Conservation (phyloP, 92 coral and sea anemone species). For the Galaxea fascicularis region DNA sequence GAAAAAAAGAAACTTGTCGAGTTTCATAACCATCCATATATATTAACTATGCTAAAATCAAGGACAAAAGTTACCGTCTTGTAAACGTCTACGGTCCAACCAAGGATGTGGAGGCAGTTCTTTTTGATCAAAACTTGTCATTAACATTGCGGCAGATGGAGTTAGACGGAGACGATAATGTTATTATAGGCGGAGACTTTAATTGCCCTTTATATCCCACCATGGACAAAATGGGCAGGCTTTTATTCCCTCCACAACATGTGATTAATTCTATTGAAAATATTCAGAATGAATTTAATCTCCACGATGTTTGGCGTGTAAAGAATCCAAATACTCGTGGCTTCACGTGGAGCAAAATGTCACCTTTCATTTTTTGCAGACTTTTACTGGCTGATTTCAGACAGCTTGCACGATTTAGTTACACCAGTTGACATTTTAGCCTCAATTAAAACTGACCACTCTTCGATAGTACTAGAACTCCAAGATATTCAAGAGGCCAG, state of each 20-base stretch:
- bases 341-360: slow-evolving; percentile 10
- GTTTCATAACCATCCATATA: too few relatives aligned
- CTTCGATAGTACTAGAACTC: too few relatives aligned
- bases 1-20: too few relatives aligned
- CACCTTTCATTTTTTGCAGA: slow-evolving; percentile 9
- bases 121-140: not conserved
- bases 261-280: too few relatives aligned
- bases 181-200: not conserved
- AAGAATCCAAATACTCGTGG: not conserved
- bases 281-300: too few relatives aligned
- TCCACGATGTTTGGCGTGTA: slow-evolving; percentile 15
- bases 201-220: too few relatives aligned
- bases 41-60: not conserved
- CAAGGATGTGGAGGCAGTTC: slow-evolving; percentile 22
- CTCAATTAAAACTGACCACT: too few relatives aligned
- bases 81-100: slow-evolving; percentile 10
- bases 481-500: too few relatives aligned
- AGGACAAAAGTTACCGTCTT: not conserved
- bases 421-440: too few relatives aligned
- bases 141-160: not conserved
- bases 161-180: not conserved
- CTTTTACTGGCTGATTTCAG: slow-evolving; percentile 18
- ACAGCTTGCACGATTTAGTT: too few relatives aligned
- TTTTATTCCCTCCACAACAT: slow-evolving; percentile 2
- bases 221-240: slow-evolving; percentile 20